Conservation (phyloP, 1,140 invertebrate species). For the Bombus balteatus region DNA sequence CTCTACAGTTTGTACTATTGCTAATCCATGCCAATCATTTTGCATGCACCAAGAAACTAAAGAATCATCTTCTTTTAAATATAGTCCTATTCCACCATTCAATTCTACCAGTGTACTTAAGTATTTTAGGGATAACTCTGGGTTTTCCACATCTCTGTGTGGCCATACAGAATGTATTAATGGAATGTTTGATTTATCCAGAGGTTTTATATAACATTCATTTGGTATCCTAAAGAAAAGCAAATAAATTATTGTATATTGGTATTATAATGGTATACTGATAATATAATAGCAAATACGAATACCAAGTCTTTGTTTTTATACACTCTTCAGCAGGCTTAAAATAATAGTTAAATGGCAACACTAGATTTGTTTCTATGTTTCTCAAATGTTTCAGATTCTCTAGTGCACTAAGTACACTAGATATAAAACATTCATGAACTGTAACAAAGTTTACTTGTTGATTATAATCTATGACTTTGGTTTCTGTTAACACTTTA, state of each 20-base stretch:
- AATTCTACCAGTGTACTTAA: constrained; percentile 39
- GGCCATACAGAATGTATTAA: constrained; percentile 60
- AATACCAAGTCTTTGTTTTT: constrained; percentile 14
- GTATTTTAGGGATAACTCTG: constrained; percentile 37
- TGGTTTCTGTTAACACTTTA: constrained; percentile 25
- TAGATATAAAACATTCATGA: constrained; percentile 19
- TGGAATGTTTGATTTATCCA: constrained; percentile 49
- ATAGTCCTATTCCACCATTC: constrained; percentile 61
- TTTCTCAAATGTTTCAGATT: neutral
- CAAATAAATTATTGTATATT: neutral
- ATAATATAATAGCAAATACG: neutral
- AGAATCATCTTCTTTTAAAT: constrained; percentile 52
- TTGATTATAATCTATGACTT: constrained; percentile 21
- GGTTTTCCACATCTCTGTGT: constrained; percentile 39
- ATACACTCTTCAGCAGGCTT: constrained; percentile 46
- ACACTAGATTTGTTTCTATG: neutral
- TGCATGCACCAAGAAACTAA: constrained; percentile 62
- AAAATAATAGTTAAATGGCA: constrained; percentile 28
- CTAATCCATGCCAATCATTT: constrained; percentile 52
- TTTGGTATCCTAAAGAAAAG: constrained; percentile 50
- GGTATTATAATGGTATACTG: too few species aligned
- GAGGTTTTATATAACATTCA: constrained; percentile 55
- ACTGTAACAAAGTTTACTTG: neutral
- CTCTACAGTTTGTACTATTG: constrained; percentile 56
- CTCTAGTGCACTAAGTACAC: constrained; percentile 2